Evolutionary conservation across 2,888 invertebrate species (phyloP), one percentile per base, ranked within the genome.

Genomic region (Ophion ventricosus): DNA sequence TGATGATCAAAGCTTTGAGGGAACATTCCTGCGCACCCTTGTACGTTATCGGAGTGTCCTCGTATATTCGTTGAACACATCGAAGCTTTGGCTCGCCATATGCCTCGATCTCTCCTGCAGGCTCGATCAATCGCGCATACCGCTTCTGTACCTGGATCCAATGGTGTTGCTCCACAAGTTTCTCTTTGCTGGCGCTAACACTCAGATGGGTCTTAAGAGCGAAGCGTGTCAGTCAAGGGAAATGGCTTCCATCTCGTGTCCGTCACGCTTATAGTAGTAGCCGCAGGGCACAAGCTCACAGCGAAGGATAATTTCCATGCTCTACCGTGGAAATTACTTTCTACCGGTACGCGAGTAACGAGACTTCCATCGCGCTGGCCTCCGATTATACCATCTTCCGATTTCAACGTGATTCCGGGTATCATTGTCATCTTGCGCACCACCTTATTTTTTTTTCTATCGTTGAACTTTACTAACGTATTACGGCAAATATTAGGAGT

Each of bases 321-420:
- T 80, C 61, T 59, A 72, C 57, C 67, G 73, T 67, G 72, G 72
- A 76, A 83, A 83, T 83, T 74, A 83, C 83, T 76, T 83, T 80
- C 66, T 76, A 61, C 67, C 7, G 59, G 73, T 20, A 59, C 80
- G 75, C 35, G 29, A 66, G 43, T 59, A 23, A 57, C 54, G 56
- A 73, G 10, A 70, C 20, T 56, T 69, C 20, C 49, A 63, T 26
- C 54, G 23, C 54, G 14, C 43, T 5, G 49, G 23, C 43, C 69
- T 43, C 11, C 64, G 57, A 61, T 69, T 66, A 76, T 40, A 63
- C 63, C 43, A 72, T 23, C 10, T 54, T 25, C 35, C 35, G 61
- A 56, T 63, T 56, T 14, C 64, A 59, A 57, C 59, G 25, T 10
- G 57, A 29, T 72, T 59, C 70, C 49, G 17, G 63, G 54, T 0